Evolutionary conservation across 2,797 vertebrate species (phyloP).

Genomic region (Leucoraja ocellata): DNA sequence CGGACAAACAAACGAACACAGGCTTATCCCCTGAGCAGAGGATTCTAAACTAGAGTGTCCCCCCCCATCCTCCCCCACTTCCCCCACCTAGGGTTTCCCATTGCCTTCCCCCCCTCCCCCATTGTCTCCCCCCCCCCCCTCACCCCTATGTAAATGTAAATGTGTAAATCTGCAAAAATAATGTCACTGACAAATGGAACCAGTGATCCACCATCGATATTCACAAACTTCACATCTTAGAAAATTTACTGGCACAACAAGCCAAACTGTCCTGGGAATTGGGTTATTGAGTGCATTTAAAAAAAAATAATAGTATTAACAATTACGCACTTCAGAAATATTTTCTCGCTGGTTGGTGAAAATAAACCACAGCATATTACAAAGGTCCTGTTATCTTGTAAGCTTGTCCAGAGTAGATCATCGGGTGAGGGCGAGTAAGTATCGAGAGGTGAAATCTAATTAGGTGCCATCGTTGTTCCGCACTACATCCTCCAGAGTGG

Average conservation of each 20-base stretch:
- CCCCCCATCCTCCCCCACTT: no score
- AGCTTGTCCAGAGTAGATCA: neutral
- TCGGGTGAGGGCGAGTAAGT: neutral
- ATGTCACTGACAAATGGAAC: no score
- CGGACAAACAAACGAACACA: no score
- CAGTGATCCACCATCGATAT: no score
- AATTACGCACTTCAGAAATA: constrained; percentile 31
- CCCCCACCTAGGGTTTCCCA: no score
- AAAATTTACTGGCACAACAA: neutral
- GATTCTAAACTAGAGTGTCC: no score
- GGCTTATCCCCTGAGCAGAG: no score
- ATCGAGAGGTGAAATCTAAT: neutral
- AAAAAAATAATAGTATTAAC: neutral
- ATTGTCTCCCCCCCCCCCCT: no score
- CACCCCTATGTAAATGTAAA: no score
- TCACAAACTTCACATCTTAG: neutral
- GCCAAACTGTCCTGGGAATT: neutral
- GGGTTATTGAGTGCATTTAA: neutral
- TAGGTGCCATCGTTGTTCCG: constrained; percentile 2
- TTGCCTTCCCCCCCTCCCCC: no score
- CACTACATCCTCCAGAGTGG: neutral
- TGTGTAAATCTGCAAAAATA: no score
- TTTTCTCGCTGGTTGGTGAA: constrained; percentile 30
- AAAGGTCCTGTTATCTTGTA: neutral
- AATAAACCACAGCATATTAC: constrained; percentile 37